Evolutionary conservation across 2,888 invertebrate species (phyloP).

Genomic region (Metellina segmentata): DNA sequence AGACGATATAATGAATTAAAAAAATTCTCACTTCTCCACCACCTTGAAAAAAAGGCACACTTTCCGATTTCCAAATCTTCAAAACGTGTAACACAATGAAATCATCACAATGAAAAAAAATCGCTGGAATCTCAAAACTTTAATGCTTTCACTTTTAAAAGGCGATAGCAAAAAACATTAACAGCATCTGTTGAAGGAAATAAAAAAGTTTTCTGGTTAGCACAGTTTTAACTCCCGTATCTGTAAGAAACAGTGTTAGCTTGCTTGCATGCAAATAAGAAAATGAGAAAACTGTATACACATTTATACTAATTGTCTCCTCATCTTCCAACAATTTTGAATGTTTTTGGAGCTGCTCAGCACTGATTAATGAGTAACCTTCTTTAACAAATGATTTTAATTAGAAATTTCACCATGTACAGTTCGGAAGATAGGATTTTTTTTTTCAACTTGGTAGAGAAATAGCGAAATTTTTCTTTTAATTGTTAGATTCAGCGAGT

Average conservation of each 20-base stretch:
- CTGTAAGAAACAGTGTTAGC: not conserved
- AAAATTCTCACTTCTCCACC: no score
- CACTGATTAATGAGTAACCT: conserved; percentile 45
- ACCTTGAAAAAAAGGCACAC: no score
- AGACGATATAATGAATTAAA: no score
- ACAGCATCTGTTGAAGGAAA: no score
- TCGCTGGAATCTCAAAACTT: not conserved
- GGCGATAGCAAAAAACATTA: no score
- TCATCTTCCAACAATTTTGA: not conserved
- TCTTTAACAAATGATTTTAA: conserved; percentile 39
- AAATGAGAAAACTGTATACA: not conserved
- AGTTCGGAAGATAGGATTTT: conserved; percentile 18
- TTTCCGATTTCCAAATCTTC: no score
- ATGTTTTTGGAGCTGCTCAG: not conserved
- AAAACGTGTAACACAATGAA: not conserved
- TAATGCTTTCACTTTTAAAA: no score
- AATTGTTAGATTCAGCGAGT: not conserved
- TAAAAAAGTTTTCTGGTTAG: no score
- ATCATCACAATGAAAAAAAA: not conserved
- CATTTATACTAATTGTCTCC: not conserved
- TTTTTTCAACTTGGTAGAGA: conserved; percentile 1
- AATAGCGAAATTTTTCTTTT: not conserved
- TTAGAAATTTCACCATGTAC: conserved; percentile 33
- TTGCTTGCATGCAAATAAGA: not conserved
- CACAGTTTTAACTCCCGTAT: no score